Base-by-base conservation (phyloP, 2,888 invertebrate genomes). In the Melikaiella ostensackeni region DNA sequence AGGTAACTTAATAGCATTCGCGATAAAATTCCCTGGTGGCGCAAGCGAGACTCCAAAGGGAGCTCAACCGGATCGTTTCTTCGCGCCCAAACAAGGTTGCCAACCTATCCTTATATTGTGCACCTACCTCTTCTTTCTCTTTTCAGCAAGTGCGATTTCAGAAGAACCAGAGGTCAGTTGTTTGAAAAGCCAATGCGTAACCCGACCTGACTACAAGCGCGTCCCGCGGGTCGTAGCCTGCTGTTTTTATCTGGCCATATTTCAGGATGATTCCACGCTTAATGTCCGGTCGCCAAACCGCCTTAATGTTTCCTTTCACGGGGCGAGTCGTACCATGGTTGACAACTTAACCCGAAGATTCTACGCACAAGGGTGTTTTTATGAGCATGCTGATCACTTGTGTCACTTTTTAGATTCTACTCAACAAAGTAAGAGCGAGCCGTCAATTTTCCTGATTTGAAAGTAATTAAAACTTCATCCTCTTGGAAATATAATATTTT, bases 221-320 rank as follows among this genome's bases (percentile, higher is more conserved):
- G 84, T 86, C 85, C 84, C 85, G 84, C 88, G 84, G 88, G 84
- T 89, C 88, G 89, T 89, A 88, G 90, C 89, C 89, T 88, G 89
- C 89, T 89, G 90, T 89, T 90, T 91, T 91, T 90, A 90, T 91
- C 88, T 88, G 86, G 77, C 86, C 86, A 88, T 90, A 89, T 89
- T 90, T 90, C 89, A 90, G 89, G 86, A 90, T 90, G 88, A 89
- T 89, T 89, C 89, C 86, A 85, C 86, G 84, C 85, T 88, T 89
- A 88, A 88, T 86, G 84, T 85, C 83, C 79, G 77, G 70, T 61
- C 78, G 76, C 75, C 27, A 46, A 46, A 46, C 75, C 61, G 75
- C 79, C 30, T 70, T 46, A 46, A 46, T 42, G 46, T 77, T 78
- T 73, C 80, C 64, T 59, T 75, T 79, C 80, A 76, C 73, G 38